phyloP scores from a whole-genome alignment of 2,797 vertebrate genomes.

The Oreonectes daqikongensis region DNA sequence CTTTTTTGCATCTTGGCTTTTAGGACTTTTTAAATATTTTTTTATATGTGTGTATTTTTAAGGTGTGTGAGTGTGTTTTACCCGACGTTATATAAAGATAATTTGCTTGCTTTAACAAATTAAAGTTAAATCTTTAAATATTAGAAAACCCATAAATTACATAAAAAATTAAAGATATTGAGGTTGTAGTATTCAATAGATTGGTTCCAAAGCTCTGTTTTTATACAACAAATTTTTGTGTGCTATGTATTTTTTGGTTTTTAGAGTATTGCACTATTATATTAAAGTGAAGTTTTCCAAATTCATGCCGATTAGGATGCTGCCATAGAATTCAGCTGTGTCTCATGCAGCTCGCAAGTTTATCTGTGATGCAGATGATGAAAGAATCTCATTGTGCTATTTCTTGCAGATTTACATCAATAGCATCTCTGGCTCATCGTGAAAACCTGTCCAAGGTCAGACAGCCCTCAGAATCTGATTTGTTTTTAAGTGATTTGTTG shows the following conservation, averaged over 20 bases:
- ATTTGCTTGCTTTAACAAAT: neutral
- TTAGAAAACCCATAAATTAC: no score
- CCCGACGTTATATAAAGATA: neutral
- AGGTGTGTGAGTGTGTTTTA: conserved; percentile 19
- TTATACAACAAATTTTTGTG: neutral
- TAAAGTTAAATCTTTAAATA: no score
- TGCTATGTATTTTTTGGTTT: neutral
- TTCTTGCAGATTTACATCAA: conserved; percentile 17
- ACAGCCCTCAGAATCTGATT: conserved; percentile 12
- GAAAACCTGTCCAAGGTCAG: conserved; percentile 45
- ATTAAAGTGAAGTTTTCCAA: neutral
- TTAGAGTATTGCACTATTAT: neutral
- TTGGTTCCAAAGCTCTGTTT: neutral
- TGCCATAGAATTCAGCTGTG: neutral
- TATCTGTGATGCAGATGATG: neutral
- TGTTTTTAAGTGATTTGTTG: neutral
- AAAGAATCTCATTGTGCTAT: neutral
- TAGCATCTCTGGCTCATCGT: neutral
- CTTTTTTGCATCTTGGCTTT: no score
- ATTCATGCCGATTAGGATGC: neutral
- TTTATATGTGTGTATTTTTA: neutral
- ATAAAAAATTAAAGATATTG: no score
- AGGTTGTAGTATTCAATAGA: neutral
- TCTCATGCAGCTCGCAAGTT: neutral
- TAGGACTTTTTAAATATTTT: no score